A percentile compares a stretch with the other conserved stretches of the same genome.
These are phyloP conservation scores for Syngnathus rostellatus DNA, from an alignment of 2,797 vertebrate species.

Conservation along the genomic window DNA sequence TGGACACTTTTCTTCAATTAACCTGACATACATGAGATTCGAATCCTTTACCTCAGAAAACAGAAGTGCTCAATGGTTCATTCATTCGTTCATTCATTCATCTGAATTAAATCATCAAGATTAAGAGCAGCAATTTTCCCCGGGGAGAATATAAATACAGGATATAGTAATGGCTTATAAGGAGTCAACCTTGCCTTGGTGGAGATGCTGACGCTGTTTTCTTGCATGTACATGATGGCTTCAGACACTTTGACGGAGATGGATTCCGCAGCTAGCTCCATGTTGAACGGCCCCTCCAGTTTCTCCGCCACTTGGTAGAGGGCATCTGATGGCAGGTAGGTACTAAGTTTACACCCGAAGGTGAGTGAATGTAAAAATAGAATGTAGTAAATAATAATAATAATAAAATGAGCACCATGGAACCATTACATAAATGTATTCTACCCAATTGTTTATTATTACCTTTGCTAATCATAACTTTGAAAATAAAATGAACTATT, in stretches of 20 bases:
- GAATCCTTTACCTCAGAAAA: neutral
- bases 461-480: neutral
- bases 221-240: conserved; percentile 84
- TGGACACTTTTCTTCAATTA: no score
- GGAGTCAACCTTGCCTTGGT: conserved; percentile 66
- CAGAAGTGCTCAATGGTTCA: no score
- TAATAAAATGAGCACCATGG: neutral
- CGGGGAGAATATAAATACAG: no score
- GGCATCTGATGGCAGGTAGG: conserved; percentile 61
- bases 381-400: no score
- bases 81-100: no score
- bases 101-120: no score
- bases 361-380: no score
- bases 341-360: neutral
- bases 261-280: conserved; percentile 80
- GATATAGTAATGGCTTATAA: neutral
- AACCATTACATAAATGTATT: neutral
- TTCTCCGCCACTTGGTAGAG: conserved; percentile 79
- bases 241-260: conserved; percentile 84
- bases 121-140: neutral
- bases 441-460: no score
- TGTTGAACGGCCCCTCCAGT: conserved; percentile 80
- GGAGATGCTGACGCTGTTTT: conserved; percentile 78
- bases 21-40: neutral
- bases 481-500: neutral